These are phyloP conservation scores for Drosophila flavopinicola DNA, from an alignment of 2,888 invertebrate species.

Conservation along the genomic window DNA sequence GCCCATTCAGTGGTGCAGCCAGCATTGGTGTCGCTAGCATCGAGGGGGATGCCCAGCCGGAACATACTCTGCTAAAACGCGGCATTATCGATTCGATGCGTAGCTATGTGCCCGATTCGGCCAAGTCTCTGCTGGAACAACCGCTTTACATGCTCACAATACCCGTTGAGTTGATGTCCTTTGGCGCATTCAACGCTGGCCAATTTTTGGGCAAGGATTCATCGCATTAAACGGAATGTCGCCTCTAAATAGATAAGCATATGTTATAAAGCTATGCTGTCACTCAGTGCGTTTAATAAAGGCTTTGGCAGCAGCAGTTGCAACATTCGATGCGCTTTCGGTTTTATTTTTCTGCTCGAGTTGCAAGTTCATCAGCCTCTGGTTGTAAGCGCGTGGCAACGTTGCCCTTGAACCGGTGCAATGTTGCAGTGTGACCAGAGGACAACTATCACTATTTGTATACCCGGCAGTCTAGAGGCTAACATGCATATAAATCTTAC, in stretches of 20 bases:
- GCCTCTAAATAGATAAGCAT: background rate
- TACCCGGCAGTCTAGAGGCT: slow-evolving; percentile 10
- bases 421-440: background rate
- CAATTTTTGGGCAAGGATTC: too few relatives aligned
- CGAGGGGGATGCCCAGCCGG: background rate
- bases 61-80: background rate
- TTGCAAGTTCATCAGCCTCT: slow-evolving; percentile 23
- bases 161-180: background rate
- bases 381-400: slow-evolving; percentile 6
- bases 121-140: background rate
- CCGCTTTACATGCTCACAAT: background rate
- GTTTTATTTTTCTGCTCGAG: slow-evolving; percentile 5
- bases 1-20: background rate
- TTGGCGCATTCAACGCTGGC: background rate
- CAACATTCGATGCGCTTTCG: slow-evolving; percentile 12
- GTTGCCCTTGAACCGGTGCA: slow-evolving; percentile 27
- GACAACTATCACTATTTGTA: slow-evolving; percentile 10
- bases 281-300: slow-evolving; percentile 3
- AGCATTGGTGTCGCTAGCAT: background rate
- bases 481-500: background rate
- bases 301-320: background rate
- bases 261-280: background rate
- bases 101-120: background rate
- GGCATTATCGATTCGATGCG: background rate
- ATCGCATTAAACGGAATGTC: too few relatives aligned